phyloP scores from a whole-genome alignment of 2,888 invertebrate species.

The Megamerina dolium region DNA sequence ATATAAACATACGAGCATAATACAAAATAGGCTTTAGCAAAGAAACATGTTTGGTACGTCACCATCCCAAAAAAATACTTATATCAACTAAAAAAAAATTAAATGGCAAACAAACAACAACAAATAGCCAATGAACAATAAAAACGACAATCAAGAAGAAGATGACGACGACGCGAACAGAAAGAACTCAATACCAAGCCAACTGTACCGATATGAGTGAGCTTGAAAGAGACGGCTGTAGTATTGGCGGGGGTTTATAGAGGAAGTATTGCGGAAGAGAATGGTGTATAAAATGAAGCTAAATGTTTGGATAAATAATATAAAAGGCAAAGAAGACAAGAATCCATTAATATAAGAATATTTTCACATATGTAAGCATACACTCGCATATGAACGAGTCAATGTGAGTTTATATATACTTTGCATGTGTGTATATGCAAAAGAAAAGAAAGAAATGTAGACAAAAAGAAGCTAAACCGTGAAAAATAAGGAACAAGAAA shows the following conservation, averaged over 20 bases:
- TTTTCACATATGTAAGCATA: background rate
- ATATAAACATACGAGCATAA: no score
- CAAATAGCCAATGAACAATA: background rate
- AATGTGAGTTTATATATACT: no score
- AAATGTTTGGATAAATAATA: background rate
- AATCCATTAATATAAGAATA: conserved; percentile 7
- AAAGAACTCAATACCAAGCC: background rate
- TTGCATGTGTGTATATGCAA: background rate
- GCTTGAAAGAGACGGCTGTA: no score
- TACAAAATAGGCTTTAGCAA: no score
- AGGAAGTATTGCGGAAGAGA: no score
- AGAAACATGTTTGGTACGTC: conserved; percentile 8
- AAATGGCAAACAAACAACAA: background rate
- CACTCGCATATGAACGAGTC: background rate
- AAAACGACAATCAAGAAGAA: background rate
- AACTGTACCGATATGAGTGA: no score
- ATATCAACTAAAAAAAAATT: no score
- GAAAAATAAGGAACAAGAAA: no score
- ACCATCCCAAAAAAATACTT: no score
- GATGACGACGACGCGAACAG: conserved; percentile 6
- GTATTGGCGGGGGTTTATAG: no score
- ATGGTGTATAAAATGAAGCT: conserved; percentile 52
- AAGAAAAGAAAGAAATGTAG: conserved; percentile 4
- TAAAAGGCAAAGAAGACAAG: conserved; percentile 9
- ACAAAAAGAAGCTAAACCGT: no score